Conservation (phyloP, 2,888 invertebrate species). For the Punctoribates punctum region DNA sequence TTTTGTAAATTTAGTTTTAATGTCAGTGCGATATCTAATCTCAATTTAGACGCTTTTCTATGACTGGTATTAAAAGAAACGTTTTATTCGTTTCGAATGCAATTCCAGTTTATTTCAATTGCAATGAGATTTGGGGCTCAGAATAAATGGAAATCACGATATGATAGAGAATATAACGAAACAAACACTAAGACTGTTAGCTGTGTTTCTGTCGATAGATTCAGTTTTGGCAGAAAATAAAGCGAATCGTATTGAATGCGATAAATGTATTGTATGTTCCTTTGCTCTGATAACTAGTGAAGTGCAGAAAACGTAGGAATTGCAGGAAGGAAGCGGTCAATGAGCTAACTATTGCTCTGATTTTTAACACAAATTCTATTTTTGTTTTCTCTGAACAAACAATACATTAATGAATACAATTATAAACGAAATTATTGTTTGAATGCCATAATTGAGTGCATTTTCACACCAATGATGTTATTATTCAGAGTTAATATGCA, state of each 20-base stretch:
- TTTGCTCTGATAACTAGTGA: conserved; percentile 24
- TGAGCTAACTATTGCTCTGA: background rate
- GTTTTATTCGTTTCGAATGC: conserved; percentile 6
- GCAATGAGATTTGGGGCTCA: background rate
- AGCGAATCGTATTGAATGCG: background rate
- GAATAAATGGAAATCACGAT: background rate
- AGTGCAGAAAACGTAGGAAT: background rate
- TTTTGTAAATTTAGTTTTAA: conserved; percentile 18
- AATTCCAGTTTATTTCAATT: conserved; percentile 25
- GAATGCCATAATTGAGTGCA: background rate
- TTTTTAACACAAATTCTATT: conserved; percentile 27
- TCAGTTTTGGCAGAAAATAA: background rate
- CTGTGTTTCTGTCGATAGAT: background rate
- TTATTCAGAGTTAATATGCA: conserved; percentile 13
- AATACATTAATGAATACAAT: no score
- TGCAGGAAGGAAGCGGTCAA: conserved; percentile 34
- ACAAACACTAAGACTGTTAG: background rate
- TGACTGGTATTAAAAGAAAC: background rate
- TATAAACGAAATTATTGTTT: background rate
- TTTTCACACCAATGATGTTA: background rate
- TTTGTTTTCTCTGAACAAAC: background rate
- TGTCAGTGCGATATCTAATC: background rate
- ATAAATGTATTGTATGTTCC: background rate
- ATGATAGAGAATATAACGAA: background rate
- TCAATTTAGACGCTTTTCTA: background rate